These are phyloP conservation scores for Metaphire vulgaris DNA, from an alignment of 1,140 invertebrate species.

Conservation along the genomic window DNA sequence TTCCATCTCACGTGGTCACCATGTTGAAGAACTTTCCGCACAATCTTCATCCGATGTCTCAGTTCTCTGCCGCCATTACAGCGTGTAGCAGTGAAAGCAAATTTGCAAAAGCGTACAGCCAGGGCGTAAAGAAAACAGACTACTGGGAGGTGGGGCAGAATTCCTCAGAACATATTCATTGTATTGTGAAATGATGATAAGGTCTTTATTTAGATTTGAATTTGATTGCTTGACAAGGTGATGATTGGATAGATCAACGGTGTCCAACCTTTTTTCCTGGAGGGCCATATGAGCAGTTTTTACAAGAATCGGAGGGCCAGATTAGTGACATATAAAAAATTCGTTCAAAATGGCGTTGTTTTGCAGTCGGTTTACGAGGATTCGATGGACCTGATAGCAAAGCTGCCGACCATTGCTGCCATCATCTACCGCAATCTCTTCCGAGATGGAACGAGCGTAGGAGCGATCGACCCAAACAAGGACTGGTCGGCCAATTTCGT, in stretches of 20 bases:
- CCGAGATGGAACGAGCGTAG: constrained; percentile 74
- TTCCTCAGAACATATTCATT: too few relatives aligned
- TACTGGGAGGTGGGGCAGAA: constrained; percentile 96
- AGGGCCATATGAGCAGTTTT: too few relatives aligned
- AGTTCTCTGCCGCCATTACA: constrained; percentile 85
- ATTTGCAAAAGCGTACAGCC: constrained; percentile 83
- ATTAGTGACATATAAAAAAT: too few relatives aligned
- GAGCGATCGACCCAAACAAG: constrained; percentile 76
- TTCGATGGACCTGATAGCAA: constrained; percentile 91
- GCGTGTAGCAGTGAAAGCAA: constrained; percentile 87
- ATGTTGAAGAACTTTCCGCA: constrained; percentile 94
- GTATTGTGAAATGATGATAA: too few relatives aligned
- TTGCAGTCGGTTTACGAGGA: constrained; percentile 80
- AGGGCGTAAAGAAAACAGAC: constrained; percentile 73
- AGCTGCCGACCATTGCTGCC: constrained; percentile 86
- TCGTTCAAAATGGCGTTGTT: too few relatives aligned
- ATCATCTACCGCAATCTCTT: constrained; percentile 78
- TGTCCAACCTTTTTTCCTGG: too few relatives aligned
- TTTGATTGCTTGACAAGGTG: too few relatives aligned
- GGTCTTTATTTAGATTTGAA: too few relatives aligned
- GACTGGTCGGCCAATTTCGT: constrained; percentile 94
- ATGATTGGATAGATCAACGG: too few relatives aligned
- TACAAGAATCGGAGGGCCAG: too few relatives aligned
- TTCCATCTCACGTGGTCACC: constrained; percentile 87
- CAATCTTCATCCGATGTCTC: constrained; percentile 89